Percentiles rank a stretch among this genome's conserved stretches.
These are phyloP conservation scores for Microvelia longipes DNA, from an alignment of 1,140 invertebrate species.

Conservation along the genomic window DNA sequence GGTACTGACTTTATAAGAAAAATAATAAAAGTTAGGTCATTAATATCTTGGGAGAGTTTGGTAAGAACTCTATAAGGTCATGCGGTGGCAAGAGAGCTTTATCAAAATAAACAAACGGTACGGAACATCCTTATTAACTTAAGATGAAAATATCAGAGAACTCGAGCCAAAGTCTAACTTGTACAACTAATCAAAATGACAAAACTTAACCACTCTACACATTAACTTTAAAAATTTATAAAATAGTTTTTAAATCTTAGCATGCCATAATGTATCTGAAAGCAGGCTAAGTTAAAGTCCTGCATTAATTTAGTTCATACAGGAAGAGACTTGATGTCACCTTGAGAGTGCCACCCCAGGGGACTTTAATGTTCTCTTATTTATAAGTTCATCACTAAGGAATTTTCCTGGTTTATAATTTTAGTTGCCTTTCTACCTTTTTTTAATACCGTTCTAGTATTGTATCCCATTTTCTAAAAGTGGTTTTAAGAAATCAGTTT, in stretches of 20 bases:
- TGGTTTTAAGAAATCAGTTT: too few relatives aligned
- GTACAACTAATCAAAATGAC: neutral
- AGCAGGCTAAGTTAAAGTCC: neutral
- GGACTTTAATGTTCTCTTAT: too few relatives aligned
- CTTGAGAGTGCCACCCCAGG: too few relatives aligned
- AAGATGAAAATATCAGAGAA: neutral
- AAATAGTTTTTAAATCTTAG: neutral
- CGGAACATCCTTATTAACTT: neutral
- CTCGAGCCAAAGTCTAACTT: neutral
- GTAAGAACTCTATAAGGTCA: neutral
- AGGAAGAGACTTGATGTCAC: too few relatives aligned
- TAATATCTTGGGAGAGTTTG: neutral
- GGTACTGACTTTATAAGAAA: neutral
- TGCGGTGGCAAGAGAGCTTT: neutral
- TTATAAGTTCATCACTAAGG: too few relatives aligned
- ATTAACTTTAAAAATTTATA: too few relatives aligned
- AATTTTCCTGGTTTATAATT: too few relatives aligned
- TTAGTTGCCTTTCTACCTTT: too few relatives aligned
- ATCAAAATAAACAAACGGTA: neutral
- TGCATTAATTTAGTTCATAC: neutral
- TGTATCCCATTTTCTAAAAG: too few relatives aligned
- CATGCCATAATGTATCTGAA: neutral
- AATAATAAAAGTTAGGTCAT: neutral
- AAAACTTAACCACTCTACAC: neutral
- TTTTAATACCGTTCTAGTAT: too few relatives aligned